A percentile compares a stretch with the other conserved stretches of the same genome.
phyloP scores from a whole-genome alignment of 2,113 vertebrate species.

The Pandion haliaetus region DNA sequence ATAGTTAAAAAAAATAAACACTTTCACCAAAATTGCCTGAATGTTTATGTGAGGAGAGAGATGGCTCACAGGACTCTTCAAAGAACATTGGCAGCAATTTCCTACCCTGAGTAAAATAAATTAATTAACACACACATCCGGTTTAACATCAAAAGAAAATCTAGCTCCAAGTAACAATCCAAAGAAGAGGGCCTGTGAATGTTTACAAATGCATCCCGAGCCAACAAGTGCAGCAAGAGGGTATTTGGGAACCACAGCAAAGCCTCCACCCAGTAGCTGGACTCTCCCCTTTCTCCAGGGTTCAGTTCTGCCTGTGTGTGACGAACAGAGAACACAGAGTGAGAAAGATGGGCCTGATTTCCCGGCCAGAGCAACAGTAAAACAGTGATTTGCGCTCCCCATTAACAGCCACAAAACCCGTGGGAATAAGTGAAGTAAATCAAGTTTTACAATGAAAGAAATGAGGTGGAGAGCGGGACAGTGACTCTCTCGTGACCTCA shows the following conservation, averaged over 20 bases:
- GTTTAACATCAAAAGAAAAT: constrained; percentile 56
- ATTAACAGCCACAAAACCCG: neutral
- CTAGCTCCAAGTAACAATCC: constrained; percentile 29
- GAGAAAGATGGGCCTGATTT: neutral
- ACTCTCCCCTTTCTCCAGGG: neutral
- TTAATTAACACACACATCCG: constrained; percentile 57
- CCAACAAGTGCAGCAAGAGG: neutral
- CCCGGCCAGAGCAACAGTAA: neutral
- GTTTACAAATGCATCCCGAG: constrained; percentile 49
- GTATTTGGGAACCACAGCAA: neutral
- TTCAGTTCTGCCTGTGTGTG: neutral
- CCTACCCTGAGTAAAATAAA: constrained; percentile 37
- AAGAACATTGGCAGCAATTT: constrained; percentile 37
- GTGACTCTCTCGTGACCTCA: neutral
- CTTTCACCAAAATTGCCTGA: constrained; percentile 51
- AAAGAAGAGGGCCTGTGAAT: neutral
- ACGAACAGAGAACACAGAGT: neutral
- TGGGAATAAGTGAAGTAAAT: neutral
- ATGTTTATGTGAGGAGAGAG: constrained; percentile 32
- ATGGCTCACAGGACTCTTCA: constrained; percentile 19
- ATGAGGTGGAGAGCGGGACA: neutral
- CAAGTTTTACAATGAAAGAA: neutral
- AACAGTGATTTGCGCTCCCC: neutral
- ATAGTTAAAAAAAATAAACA: constrained; percentile 34
- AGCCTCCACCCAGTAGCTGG: neutral